phyloP scores from a whole-genome alignment of 2,113 vertebrate species.

The Oreochromis spilurus region DNA sequence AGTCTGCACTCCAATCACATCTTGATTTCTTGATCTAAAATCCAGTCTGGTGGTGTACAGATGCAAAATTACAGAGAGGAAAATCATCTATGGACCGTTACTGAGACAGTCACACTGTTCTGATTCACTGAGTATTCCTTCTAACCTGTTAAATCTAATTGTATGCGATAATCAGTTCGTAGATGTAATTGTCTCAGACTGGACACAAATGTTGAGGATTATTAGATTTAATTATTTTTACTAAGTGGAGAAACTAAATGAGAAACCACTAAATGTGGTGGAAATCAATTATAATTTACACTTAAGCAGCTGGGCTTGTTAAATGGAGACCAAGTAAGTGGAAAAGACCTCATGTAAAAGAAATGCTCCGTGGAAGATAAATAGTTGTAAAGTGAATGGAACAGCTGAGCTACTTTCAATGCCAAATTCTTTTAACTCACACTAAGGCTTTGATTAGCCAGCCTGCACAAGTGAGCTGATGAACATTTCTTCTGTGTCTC shows the following conservation, averaged over 20 bases:
- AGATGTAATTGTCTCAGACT: background rate
- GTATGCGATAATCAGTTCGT: background rate
- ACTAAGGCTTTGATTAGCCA: background rate
- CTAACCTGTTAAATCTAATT: background rate
- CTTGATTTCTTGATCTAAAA: background rate
- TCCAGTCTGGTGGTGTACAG: background rate
- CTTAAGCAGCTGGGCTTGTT: background rate
- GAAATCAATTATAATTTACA: background rate
- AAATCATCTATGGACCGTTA: background rate
- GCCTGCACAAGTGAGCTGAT: background rate
- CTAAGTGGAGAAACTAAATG: background rate
- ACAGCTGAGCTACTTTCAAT: background rate
- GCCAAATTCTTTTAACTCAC: background rate
- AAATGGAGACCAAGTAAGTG: background rate
- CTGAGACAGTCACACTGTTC: background rate
- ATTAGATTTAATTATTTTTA: background rate
- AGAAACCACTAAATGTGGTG: background rate
- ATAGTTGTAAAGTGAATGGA: background rate
- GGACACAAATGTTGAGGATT: background rate
- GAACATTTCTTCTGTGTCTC: background rate
- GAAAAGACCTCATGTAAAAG: background rate
- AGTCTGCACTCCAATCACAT: background rate
- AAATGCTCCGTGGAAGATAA: background rate
- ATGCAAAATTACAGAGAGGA: background rate
- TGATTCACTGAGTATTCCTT: background rate